Base-by-base conservation (phyloP, 1,140 invertebrate species). In the Lethrus apterus region DNA sequence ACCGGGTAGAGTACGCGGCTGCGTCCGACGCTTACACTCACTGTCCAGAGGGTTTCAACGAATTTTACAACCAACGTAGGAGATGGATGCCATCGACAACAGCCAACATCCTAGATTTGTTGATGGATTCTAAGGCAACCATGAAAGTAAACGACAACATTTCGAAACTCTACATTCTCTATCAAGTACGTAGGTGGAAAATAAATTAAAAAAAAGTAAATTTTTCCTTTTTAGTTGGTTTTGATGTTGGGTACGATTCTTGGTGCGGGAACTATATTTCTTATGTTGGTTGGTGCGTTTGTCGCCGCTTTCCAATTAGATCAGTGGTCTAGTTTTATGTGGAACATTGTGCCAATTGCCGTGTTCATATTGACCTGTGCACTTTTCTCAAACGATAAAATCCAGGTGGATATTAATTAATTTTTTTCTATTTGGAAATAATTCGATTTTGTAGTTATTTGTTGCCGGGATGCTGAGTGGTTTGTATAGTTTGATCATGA, bases 1-100 rank as follows among this genome's bases (percentile, higher is more conserved):
- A 89, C 52, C 76, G 88, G 31, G 89, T 80, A 1, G 90, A 94
- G 68, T 95, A 95, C 65, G 89, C 85, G 45, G 91, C 92, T 31
- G 92, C 91, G 17, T 84, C 87, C 29, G 92, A 95, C 62, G 90
- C 92, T 13, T 89, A 90, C 58, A 95, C 92, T 3, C 89, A 93
- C 59, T 83, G 82, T 43, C 87, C 87, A 1, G 90, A 94, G 73
- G 79, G 83, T 26, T 92, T 92, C 57, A 81, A 79, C 43, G 89
- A 93, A 61, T 92, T 93, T 66, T 93, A 86, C 65, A 89, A 89
- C 63, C 89, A 93, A 64, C 73, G 89, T 34, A 72, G 89, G 30
- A 76, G 89, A 29, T 93, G 89, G 89, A 89, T 89, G 15, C 88
- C 89, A 11, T 92, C 89, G 0, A 92, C 88, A 1, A 84, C 89